Percentiles rank a stretch among this genome's conserved stretches.
Evolutionary conservation across 1,140 invertebrate species (phyloP).

Genomic region (Heliconius hewitsoni): DNA sequence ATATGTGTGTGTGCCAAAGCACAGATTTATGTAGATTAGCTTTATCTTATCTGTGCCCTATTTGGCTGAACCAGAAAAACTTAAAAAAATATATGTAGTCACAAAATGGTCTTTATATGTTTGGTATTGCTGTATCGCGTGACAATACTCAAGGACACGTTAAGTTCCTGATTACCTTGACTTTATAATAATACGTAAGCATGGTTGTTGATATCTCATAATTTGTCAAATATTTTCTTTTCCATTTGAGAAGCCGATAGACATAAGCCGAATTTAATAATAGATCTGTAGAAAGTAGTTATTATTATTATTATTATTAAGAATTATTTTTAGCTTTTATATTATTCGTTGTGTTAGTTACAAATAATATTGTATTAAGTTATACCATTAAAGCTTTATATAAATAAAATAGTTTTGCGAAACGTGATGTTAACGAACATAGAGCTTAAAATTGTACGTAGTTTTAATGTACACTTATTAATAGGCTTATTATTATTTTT

Average conservation of each 20-base stretch:
- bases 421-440: slow-evolving; percentile 37
- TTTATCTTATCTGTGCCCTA: slow-evolving; percentile 14
- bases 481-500: slow-evolving; percentile 31
- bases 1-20: slow-evolving; percentile 31
- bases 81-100: slow-evolving; percentile 17
- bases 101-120: slow-evolving; percentile 24
- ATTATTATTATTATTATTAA: not conserved
- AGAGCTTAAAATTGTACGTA: slow-evolving; percentile 45
- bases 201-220: slow-evolving; percentile 15
- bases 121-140: slow-evolving; percentile 45
- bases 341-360: not conserved
- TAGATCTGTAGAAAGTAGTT: not conserved
- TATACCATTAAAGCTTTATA: not conserved
- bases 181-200: slow-evolving; percentile 32
- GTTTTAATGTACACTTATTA: slow-evolving; percentile 25
- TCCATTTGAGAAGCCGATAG: not conserved
- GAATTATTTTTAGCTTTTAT: not conserved
- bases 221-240: not conserved
- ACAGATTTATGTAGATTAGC: slow-evolving; percentile 13
- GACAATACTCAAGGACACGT: slow-evolving; percentile 43
- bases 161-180: slow-evolving; percentile 42
- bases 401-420: slow-evolving; percentile 29
- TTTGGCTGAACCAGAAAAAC: slow-evolving; percentile 6
- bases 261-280: slow-evolving; percentile 1
- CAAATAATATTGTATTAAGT: slow-evolving; percentile 7